phyloP scores from a whole-genome alignment of 1,140 invertebrate species.

The Bombus waltoni region DNA sequence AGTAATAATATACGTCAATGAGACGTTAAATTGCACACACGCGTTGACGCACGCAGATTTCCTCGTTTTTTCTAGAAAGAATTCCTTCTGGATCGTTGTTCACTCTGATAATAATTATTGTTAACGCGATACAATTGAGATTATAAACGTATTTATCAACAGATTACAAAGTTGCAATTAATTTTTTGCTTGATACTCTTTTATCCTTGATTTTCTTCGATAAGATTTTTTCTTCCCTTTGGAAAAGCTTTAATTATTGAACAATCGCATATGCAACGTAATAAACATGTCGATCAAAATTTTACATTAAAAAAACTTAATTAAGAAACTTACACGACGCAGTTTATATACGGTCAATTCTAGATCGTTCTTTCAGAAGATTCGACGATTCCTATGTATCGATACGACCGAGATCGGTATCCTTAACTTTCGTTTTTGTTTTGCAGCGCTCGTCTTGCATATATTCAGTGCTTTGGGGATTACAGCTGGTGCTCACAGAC shows the following conservation, averaged over 20 bases:
- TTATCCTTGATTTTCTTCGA: too few species aligned
- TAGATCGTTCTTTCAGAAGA: too few species aligned
- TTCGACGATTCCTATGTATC: too few species aligned
- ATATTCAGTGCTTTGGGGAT: slow-evolving; percentile 90
- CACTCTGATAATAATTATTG: background rate
- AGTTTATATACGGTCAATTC: too few species aligned
- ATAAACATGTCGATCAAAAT: too few species aligned
- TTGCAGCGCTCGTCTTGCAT: slow-evolving; percentile 88
- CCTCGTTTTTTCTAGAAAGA: background rate
- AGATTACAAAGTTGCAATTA: background rate
- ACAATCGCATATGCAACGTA: too few species aligned
- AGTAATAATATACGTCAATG: background rate
- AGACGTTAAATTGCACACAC: background rate
- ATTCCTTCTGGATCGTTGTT: too few species aligned
- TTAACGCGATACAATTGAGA: background rate
- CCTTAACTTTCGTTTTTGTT: slow-evolving; percentile 54
- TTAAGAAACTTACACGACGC: too few species aligned
- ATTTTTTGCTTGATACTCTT: background rate
- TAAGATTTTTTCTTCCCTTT: too few species aligned
- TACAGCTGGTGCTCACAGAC: slow-evolving; percentile 96
- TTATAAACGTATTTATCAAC: background rate
- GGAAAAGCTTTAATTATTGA: too few species aligned
- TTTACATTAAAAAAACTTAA: too few species aligned
- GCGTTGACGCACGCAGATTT: background rate
- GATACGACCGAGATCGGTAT: background rate